These are phyloP conservation scores for Trilocha varians DNA, from an alignment of 2,888 invertebrate genomes.

Conservation along the genomic window DNA sequence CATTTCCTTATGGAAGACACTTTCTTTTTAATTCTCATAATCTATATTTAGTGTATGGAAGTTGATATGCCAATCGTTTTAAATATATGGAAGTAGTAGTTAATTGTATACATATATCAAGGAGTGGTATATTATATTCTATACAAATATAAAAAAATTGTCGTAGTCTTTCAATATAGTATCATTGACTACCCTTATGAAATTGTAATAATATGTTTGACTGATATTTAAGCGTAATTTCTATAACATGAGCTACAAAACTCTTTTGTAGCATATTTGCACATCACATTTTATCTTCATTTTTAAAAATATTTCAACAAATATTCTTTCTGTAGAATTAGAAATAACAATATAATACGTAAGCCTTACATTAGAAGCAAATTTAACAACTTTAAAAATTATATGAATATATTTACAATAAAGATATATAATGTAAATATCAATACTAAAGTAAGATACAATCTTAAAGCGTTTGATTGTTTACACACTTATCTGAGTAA, in stretches of 20 bases:
- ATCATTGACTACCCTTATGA: constrained; percentile 45
- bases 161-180: constrained; percentile 43
- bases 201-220: constrained; percentile 67
- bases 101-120: constrained; percentile 65
- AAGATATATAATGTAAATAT: constrained; percentile 31
- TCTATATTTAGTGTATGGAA: constrained; percentile 64
- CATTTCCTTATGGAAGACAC: constrained; percentile 61
- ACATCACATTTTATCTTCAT: constrained; percentile 14
- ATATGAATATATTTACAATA: constrained; percentile 62
- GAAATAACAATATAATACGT: constrained; percentile 51
- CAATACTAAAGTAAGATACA: constrained; percentile 45
- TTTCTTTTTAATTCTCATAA: constrained; percentile 48
- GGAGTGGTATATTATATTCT: constrained; percentile 48
- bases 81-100: constrained; percentile 60
- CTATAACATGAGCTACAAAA: constrained; percentile 53
- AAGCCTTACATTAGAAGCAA: constrained; percentile 65
- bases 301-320: constrained; percentile 29
- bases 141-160: constrained; percentile 67
- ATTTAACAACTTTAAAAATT: constrained; percentile 62
- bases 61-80: constrained; percentile 72
- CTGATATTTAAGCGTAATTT: constrained; percentile 59
- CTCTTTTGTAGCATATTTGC: constrained; percentile 10
- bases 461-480: constrained; percentile 67
- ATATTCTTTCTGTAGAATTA: constrained; percentile 39
- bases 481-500: constrained; percentile 57